Conservation (phyloP, 2,888 invertebrate genomes). For the Melinaea marsaeus region DNA sequence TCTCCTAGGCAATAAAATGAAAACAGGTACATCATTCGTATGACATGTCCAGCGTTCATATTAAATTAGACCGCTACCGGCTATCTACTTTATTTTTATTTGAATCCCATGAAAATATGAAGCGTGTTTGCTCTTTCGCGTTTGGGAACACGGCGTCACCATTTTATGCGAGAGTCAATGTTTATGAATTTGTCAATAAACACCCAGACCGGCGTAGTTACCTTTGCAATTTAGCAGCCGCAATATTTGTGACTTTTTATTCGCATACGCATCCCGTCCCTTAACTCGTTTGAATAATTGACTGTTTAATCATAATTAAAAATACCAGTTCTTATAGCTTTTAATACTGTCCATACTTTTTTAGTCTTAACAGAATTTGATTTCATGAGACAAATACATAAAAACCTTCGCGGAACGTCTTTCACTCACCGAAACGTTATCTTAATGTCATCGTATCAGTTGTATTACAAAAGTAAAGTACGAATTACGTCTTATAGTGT, state of each 20-base stretch:
- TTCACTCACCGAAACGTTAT: slow-evolving; percentile 52
- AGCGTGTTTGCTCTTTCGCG: slow-evolving; percentile 64
- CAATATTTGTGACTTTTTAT: slow-evolving; percentile 45
- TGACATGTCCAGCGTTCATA: slow-evolving; percentile 68
- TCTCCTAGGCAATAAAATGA: slow-evolving; percentile 68
- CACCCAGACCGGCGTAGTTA: slow-evolving; percentile 52
- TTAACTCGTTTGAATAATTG: slow-evolving; percentile 63
- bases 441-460: slow-evolving; percentile 31
- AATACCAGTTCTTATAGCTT: slow-evolving; percentile 35
- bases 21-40: slow-evolving; percentile 63
- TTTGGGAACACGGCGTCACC: slow-evolving; percentile 56
- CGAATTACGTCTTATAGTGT: slow-evolving; percentile 33
- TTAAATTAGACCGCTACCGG: slow-evolving; percentile 73
- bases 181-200: slow-evolving; percentile 76
- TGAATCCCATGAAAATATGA: slow-evolving; percentile 75
- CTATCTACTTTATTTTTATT: slow-evolving; percentile 75
- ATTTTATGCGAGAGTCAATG: slow-evolving; percentile 70
- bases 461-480: slow-evolving; percentile 7
- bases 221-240: slow-evolving; percentile 55
- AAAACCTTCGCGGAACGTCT: slow-evolving; percentile 54
- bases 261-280: slow-evolving; percentile 42
- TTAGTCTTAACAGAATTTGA: slow-evolving; percentile 53
- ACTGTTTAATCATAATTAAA: slow-evolving; percentile 31
- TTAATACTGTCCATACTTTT: slow-evolving; percentile 54
- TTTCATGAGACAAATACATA: slow-evolving; percentile 66